Evolutionary conservation across 2,797 vertebrate species (phyloP).

Genomic region (Clarias laeviceps): DNA sequence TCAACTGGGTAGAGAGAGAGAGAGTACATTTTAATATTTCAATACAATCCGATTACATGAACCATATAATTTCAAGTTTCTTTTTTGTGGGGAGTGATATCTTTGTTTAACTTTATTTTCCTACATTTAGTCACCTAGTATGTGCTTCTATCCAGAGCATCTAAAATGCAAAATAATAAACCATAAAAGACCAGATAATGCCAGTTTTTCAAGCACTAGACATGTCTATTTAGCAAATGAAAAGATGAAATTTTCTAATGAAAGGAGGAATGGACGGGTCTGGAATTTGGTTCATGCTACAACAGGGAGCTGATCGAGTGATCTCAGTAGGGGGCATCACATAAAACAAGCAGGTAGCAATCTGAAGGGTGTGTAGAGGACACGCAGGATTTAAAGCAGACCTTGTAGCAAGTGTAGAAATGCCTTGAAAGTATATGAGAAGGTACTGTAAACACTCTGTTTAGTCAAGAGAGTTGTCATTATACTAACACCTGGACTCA

Average conservation of each 20-base stretch:
- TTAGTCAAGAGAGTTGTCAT: not conserved
- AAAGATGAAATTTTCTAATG: too few relatives aligned
- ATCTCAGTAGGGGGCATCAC: not conserved
- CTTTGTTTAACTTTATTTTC: not conserved
- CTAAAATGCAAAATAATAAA: not conserved
- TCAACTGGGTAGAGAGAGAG: conserved; percentile 74
- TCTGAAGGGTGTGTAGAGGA: not conserved
- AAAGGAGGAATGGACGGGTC: not conserved
- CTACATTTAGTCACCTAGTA: not conserved
- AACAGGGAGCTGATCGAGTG: not conserved
- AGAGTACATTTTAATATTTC: conserved; percentile 14
- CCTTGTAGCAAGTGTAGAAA: not conserved
- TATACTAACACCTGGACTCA: not conserved
- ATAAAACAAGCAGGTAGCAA: not conserved
- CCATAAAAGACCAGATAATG: not conserved
- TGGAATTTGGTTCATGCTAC: not conserved
- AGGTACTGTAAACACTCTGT: not conserved
- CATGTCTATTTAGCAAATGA: not conserved
- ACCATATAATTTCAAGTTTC: not conserved
- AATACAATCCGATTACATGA: not conserved
- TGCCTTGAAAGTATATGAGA: not conserved
- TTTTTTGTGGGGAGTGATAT: not conserved
- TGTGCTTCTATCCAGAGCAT: not conserved
- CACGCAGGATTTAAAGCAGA: not conserved
- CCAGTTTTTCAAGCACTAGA: not conserved